Evolutionary conservation across 2,113 vertebrate genomes (phyloP), one percentile per base, ranked within the genome.

Genomic region (Probosciger aterrimus): DNA sequence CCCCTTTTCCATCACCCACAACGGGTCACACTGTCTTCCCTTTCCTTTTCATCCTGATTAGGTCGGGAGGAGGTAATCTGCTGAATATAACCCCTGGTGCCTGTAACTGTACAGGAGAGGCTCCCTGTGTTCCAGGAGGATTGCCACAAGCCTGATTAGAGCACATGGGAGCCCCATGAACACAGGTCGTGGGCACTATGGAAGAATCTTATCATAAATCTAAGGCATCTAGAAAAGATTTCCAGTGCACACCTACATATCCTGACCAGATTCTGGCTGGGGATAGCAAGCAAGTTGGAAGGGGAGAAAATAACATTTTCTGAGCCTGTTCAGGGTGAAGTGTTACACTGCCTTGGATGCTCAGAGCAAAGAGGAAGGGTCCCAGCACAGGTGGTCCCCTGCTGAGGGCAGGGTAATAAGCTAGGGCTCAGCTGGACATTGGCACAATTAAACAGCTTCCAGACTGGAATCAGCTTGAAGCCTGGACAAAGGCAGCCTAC

Each of bases 361-460:
- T 9, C 4, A 2, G 67, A 46, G 44, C 53, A 33, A 35, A 47
- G 53, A 71, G 59, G 24, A 71, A 23, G 15, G 11, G 18, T 74
- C 41, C 52, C 59, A 50, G 71, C 39, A 46, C 0, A 0, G 12
- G 18, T 1, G 1, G 31, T 55, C 19, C 43, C 41, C 30, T 55
- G 59, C 68, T 47, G 39, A 49, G 37, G 25, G 7, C 35, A 59
- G 46, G n/a, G 10, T 18, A 23, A n/a, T 70, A 76, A 77, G 33
- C 35, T 43, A 14, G 52, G 31, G 75, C 43, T 52, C 46, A 85
- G 33, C 19, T 63, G 52, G 52, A 41, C 24, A 2, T 41, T 8
- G 68, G 52, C 79, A 64, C 69, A 63, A 7, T 53, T 87, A 43
- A 93, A 63, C 20, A 57, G 12, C 10, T 28, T 50, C 18, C 88